These are phyloP conservation scores for Eristalis intricaria DNA, from an alignment of 2,888 invertebrate genomes.

Conservation along the genomic window DNA sequence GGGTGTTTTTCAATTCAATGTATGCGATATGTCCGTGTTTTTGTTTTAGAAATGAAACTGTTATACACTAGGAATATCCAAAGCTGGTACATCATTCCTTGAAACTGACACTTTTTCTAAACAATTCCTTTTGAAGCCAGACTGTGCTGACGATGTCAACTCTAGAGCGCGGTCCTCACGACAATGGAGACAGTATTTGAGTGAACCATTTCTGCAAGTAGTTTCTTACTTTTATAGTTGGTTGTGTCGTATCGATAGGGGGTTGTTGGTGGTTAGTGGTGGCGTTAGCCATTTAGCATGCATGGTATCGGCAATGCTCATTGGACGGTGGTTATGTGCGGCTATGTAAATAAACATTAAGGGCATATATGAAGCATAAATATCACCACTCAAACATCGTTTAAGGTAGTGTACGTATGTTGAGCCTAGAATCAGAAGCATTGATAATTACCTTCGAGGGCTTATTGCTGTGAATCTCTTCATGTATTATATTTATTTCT, in stretches of 20 bases:
- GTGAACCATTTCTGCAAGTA: constrained; percentile 65
- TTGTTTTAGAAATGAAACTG: neutral
- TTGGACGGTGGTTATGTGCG: constrained; percentile 47
- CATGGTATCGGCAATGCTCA: constrained; percentile 23
- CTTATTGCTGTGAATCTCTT: constrained; percentile 47
- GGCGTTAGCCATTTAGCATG: constrained; percentile 56
- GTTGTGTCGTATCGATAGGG: constrained; percentile 43
- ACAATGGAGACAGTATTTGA: constrained; percentile 51
- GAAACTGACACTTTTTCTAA: neutral
- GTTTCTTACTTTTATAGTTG: constrained; percentile 69
- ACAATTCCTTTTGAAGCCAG: neutral
- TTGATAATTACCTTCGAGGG: constrained; percentile 47
- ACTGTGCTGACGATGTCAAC: neutral
- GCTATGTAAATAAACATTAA: constrained; percentile 56
- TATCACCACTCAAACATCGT: constrained; percentile 34
- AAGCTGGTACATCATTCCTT: neutral
- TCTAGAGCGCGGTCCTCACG: constrained; percentile 44
- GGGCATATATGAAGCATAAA: constrained; percentile 58
- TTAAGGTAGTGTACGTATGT: constrained; percentile 4
- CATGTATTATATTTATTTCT: constrained; percentile 16
- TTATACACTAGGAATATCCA: neutral
- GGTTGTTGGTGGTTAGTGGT: constrained; percentile 39
- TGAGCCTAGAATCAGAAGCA: neutral
- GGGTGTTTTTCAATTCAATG: neutral
- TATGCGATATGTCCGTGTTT: neutral